These are phyloP conservation scores for Numenius phaeopus DNA, from an alignment of 2,797 vertebrate genomes.

Conservation along the genomic window DNA sequence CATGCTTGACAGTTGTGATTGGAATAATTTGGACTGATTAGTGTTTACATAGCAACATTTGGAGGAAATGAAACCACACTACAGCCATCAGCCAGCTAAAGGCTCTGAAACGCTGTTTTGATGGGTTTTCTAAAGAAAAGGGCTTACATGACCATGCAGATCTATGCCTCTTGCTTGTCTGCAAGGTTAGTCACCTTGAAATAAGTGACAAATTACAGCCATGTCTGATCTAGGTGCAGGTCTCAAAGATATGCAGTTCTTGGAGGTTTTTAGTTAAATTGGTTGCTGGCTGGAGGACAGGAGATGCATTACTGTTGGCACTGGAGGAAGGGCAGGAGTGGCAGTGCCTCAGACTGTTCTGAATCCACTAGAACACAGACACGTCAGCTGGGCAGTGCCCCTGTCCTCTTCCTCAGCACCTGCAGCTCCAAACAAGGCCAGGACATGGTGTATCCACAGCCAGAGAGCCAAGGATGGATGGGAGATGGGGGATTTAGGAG, in stretches of 20 bases:
- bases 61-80: slow-evolving; percentile 14
- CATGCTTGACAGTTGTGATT: neutral
- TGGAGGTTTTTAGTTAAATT: neutral
- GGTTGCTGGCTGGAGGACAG: neutral
- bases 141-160: neutral
- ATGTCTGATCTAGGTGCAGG: accelerated
- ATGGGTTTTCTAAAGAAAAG: neutral
- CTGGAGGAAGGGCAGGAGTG: neutral
- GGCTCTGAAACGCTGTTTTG: neutral
- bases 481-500: neutral
- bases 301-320: neutral
- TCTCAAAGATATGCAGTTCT: neutral
- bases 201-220: neutral
- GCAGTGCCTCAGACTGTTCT: neutral
- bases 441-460: neutral
- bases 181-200: neutral
- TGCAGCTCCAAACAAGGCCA: neutral
- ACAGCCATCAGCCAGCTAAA: neutral
- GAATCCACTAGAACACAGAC: neutral
- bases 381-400: neutral
- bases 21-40: slow-evolving; percentile 53
- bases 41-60: slow-evolving; percentile 54
- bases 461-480: neutral
- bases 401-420: neutral
- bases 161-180: neutral